Evolutionary conservation across 2,797 vertebrate genomes (phyloP), one percentile per base, ranked within the genome.

Genomic region (Sebastes steindachneri): DNA sequence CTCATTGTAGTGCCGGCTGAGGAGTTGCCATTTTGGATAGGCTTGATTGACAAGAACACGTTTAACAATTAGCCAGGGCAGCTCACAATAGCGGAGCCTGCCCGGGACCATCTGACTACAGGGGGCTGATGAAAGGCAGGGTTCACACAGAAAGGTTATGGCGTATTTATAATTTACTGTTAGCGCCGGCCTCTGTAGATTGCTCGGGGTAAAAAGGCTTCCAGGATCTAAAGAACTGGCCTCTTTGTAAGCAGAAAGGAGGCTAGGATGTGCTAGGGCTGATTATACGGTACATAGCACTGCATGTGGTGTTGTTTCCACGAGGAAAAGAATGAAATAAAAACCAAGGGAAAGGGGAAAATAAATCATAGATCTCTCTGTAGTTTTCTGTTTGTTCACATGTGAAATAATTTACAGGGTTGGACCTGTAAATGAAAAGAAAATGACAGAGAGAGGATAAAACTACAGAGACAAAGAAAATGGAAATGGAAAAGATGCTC

Each of bases 1-100:
- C 84, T 91, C 86, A 79, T 89, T 90, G 84, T 83, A 60, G 83
- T 26, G 72, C 59, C 23, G 37, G 83, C 71, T 82, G 88, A 92
- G 75, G 64, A 86, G 86, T 81, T 87, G 88, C 83, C 93, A 77
- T 79, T 81, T 80, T 79, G 84, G 90, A 92, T 79, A 59, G 72
- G 77, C 79, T 88, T 95, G 95, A 95, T 90, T 94, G 94, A 95
- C 94, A 92, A 84, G 85, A 90, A 93, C 92, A 95, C 88, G 91
- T 93, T 93, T 88, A 93, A 91, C 93, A 94, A 95, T 95, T 95
- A 95, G 90, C 87, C 85, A 11, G 70, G 84, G 71, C 82, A 74
- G 79, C 79, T 77, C 75, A 83, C 82, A 84, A 73, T 75, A 77
- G 81, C 86, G 6, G 84, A 59, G 86, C 48, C 70, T 80, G 87